Conservation (phyloP, 2,888 invertebrate species). For the Acanthosoma haemorrhoidale region DNA sequence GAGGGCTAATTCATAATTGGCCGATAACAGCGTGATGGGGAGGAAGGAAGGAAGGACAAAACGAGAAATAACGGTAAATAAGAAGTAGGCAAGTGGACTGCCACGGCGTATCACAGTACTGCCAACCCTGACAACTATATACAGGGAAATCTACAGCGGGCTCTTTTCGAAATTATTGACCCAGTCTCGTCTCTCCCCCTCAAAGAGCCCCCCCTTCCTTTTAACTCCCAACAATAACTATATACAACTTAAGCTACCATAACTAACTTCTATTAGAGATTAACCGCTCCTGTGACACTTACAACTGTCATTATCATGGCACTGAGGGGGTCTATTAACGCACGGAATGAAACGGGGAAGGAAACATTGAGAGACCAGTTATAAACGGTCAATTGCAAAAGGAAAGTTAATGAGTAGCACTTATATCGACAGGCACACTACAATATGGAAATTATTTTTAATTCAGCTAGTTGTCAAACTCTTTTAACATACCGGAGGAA, state of each 20-base stretch:
- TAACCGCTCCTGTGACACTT: background rate
- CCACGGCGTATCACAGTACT: slow-evolving; percentile 2
- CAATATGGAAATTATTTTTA: too few species aligned
- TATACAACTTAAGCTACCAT: background rate
- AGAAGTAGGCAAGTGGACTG: slow-evolving; percentile 27
- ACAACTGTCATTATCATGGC: too few species aligned
- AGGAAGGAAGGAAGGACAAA: slow-evolving; percentile 20
- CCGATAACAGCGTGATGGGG: background rate
- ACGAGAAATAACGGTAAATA: slow-evolving; percentile 22
- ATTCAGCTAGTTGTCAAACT: too few species aligned
- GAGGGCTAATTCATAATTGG: background rate
- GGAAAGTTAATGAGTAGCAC: background rate
- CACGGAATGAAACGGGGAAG: background rate
- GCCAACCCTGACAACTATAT: slow-evolving; percentile 26
- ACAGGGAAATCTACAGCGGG: slow-evolving; percentile 9
- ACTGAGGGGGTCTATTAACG: too few species aligned
- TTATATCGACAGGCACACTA: too few species aligned
- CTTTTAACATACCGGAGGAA: too few species aligned
- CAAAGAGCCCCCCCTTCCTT: background rate
- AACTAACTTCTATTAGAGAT: background rate
- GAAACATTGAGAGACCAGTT: background rate
- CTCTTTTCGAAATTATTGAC: slow-evolving; percentile 15
- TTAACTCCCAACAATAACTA: background rate
- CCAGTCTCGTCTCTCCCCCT: background rate
- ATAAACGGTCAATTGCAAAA: background rate